Evolutionary conservation across 64 coral and sea anemone genomes (phyloP), one percentile per base, ranked within the genome.

Genomic region (Montipora cactus): DNA sequence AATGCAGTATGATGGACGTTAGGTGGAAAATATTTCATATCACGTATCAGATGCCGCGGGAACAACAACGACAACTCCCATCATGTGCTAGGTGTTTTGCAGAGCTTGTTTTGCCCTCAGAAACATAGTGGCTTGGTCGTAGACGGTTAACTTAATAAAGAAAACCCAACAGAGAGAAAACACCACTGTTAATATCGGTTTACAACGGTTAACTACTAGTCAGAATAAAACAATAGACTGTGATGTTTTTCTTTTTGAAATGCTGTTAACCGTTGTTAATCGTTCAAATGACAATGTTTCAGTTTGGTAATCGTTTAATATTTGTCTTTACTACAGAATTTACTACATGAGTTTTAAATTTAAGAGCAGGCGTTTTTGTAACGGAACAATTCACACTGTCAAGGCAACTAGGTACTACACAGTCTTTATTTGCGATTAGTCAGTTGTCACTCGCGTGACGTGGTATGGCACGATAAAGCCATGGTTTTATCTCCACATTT

Each of bases 1-100:
- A 89, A 49, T 58, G 72, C 8, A 73, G 77, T 48, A 89, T 89
- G 88, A 89, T 89, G 88, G 75, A 47, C 37, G 72, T 89, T 53
- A 19, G 88, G 77, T 78, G 88, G 88, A 89, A 76, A n/a, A 79
- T 80, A 37, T 47, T 80, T 80, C 67, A 81, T 44, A 85, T 85
- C 28, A 85, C 50, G 79, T 61, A 81, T 81, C 79, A 81, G 79
- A 81, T 81, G 15, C 79, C 52, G 19, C 53, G 53, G 79, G 52
- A 81, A 61, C 79, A 81, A 81, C 79, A 81, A 61, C 79, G 58
- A 81, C 79, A 20, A 61, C 3, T 81, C 79, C 55, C 52, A 11
- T 81, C 79, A 61, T 81, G 79, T 58, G 79, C 79, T 61, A 81
- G 50, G 53, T 81, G 79, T 81, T 81, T 81, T 81, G n/a, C 79